phyloP scores from a whole-genome alignment of 2,888 invertebrate genomes.

The Allygus modestus region DNA sequence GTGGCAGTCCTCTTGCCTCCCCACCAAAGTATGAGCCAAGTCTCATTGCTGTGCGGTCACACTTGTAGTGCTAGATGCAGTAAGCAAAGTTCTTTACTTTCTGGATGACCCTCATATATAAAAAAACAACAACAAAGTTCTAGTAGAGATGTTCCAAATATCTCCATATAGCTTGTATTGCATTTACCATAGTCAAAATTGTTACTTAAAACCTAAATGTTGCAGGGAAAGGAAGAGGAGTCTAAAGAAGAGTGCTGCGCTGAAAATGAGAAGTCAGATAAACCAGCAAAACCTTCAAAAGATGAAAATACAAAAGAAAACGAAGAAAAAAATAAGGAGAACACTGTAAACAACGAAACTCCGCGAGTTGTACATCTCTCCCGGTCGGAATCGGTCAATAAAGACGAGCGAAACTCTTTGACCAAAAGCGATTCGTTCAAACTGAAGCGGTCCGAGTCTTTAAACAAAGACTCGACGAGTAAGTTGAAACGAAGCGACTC shows the following conservation, averaged over 20 bases:
- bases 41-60: too few species aligned
- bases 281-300: conserved; percentile 7
- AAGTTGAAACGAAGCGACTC: conserved; percentile 80
- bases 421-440: conserved; percentile 73
- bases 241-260: conserved; percentile 65
- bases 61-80: too few species aligned
- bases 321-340: conserved; percentile 27
- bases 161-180: too few species aligned
- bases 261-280: conserved; percentile 64
- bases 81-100: too few species aligned
- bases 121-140: too few species aligned
- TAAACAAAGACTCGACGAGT: conserved; percentile 76
- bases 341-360: conserved; percentile 8
- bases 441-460: conserved; percentile 80
- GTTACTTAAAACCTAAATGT: not conserved
- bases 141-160: too few species aligned
- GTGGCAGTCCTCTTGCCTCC: too few species aligned
- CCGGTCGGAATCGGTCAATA: conserved; percentile 68
- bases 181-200: too few species aligned
- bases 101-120: too few species aligned
- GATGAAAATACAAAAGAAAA: conserved; percentile 36
- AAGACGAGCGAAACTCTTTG: conserved; percentile 74
- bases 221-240: conserved; percentile 63
- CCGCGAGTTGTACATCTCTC: conserved; percentile 62
- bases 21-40: too few species aligned